Evolutionary conservation across 2,888 invertebrate genomes (phyloP), one percentile per base, ranked within the genome.

Genomic region (Polydrusus pterygomalis): DNA sequence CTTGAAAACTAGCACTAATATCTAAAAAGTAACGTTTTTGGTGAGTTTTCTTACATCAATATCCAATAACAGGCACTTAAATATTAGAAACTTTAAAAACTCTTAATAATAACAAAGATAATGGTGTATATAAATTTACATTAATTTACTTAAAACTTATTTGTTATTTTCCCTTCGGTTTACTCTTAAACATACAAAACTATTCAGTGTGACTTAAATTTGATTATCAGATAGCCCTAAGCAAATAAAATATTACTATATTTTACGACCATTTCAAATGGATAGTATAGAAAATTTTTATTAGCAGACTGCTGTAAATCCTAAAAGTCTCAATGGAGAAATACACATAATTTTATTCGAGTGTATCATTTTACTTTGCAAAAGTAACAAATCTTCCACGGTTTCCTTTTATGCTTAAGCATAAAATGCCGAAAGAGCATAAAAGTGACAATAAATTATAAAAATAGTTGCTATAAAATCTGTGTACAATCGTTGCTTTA

Each of bases 391-490:
- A 70, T 75, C 58, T 65, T 64, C 54, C 65, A 71, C 43, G 54
- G 38, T 67, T 67, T 51, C 54, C 67, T 63, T 75, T 75, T 75
- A 75, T 75, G 70, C 49, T 60, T 54, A 70, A 58, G 54, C 54
- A 74, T 74, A 74, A 74, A 74, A 63, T 74, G 38, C 69, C 74
- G 64, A 70, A 56, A 45, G 63, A 40, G 49, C 64, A 74, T 74
- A 74, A 74, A 74, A 64, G 45, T 34, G 69, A 64, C 64, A 38
- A 70, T 77, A 77, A 77, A 77, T 77, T 70, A 60, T 65, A 65
- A 70, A 74, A 70, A 77, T 77, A 70, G 77, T 74, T 74, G 74
- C 74, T 58, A 77, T 77, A 77, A 77, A 77, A 77, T 77, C 67
- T 70, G 74, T 77, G 74, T 72, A 77, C 74, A 70, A 74, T 77